phyloP scores from a whole-genome alignment of 2,888 invertebrate species.

The Folsomia candida region DNA sequence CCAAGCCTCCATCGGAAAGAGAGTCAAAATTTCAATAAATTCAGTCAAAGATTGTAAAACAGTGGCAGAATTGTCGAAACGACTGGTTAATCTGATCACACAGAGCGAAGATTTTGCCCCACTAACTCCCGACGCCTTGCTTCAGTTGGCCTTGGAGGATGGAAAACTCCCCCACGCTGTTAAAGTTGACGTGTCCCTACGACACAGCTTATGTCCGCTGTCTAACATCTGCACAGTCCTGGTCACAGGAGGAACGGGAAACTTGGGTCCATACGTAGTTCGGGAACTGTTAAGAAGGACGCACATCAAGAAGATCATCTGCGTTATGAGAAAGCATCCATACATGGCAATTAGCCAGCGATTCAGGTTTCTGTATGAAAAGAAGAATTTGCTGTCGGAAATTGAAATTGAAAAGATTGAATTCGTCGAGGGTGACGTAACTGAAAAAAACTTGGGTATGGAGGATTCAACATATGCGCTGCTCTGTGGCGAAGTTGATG shows the following conservation, averaged over 20 bases:
- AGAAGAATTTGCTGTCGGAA: background rate
- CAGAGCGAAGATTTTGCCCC: slow-evolving; percentile 1
- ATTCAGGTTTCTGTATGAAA: background rate
- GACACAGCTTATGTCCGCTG: background rate
- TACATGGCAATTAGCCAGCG: slow-evolving; percentile 5
- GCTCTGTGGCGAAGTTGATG: background rate
- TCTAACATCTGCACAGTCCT: slow-evolving; percentile 17
- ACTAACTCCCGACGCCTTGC: slow-evolving; percentile 12
- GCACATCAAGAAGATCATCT: slow-evolving; percentile 19
- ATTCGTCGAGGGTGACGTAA: background rate
- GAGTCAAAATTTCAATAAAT: too few species aligned
- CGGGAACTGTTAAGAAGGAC: slow-evolving; percentile 1
- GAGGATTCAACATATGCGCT: background rate
- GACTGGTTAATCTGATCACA: slow-evolving; percentile 20
- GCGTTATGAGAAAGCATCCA: slow-evolving; percentile 11
- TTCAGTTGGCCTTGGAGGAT: slow-evolving; percentile 19
- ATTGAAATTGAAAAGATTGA: background rate
- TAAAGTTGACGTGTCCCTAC: background rate
- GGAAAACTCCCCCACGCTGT: slow-evolving; percentile 19
- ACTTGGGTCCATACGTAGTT: slow-evolving; percentile 25
- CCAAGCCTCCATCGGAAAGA: too few species aligned
- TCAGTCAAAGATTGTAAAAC: too few species aligned
- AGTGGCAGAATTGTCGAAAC: too few species aligned
- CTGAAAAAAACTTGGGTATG: background rate
- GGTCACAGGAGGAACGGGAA: slow-evolving; percentile 28